phyloP scores from a whole-genome alignment of 2,888 invertebrate species.

The Torymus aiolomorphi region DNA sequence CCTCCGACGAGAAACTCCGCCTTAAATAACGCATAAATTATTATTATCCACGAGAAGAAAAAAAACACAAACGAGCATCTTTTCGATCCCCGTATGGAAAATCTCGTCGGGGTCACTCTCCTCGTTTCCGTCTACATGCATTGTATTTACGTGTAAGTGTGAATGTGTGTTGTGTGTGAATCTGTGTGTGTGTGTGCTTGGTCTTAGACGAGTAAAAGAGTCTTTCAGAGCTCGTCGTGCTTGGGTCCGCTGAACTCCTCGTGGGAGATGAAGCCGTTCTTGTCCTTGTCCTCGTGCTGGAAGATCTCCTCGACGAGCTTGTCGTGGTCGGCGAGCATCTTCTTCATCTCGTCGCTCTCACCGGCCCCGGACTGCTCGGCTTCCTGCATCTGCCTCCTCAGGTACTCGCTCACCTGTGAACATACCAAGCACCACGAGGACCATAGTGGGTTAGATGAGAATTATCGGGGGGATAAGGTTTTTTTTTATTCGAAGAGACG shows the following conservation, averaged over 20 bases:
- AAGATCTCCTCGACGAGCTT: slow-evolving; percentile 97
- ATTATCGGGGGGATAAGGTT: no score
- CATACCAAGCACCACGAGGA: no score
- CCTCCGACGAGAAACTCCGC: no score
- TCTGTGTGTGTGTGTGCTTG: neutral
- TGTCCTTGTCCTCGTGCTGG: slow-evolving; percentile 97
- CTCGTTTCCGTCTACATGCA: neutral
- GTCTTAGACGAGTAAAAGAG: neutral
- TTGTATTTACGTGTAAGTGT: slow-evolving; percentile 14
- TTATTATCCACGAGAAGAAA: no score
- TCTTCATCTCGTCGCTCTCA: slow-evolving; percentile 86
- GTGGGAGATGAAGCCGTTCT: slow-evolving; percentile 96
- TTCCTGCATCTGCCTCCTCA: slow-evolving; percentile 93
- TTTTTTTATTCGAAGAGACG: no score
- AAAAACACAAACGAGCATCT: no score
- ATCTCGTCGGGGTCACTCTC: slow-evolving; percentile 5
- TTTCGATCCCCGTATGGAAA: no score
- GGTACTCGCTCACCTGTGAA: slow-evolving; percentile 89
- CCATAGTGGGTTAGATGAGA: no score
- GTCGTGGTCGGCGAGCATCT: slow-evolving; percentile 91
- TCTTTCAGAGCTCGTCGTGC: slow-evolving; percentile 93
- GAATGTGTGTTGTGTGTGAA: neutral
- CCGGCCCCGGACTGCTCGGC: slow-evolving; percentile 80
- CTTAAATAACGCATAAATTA: no score
- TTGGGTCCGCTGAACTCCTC: slow-evolving; percentile 98